Base-by-base conservation (phyloP, 2,113 vertebrate genomes). In the Gnathonemus longibarbis region DNA sequence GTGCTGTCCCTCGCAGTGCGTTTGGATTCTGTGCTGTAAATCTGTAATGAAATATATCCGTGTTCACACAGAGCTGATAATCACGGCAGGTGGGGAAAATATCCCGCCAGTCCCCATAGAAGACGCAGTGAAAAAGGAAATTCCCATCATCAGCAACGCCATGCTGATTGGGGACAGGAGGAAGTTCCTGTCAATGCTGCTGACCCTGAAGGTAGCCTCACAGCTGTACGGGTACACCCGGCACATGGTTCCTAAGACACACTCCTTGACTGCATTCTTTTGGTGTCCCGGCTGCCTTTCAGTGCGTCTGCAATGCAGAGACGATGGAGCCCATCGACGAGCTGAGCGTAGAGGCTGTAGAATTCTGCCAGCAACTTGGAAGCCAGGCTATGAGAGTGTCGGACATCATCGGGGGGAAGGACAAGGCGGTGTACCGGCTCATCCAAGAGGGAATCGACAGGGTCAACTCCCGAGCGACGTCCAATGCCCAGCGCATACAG, bases 21-120 rank as follows among this genome's bases (percentile, higher is more conserved):
- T 11, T 48, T 10, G 24, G 19, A 13, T 48, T 46, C 3, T 85
- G 83, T 88, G 35, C 52, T 53, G 58, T 66, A 66, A 27, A 2
- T 77, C 31, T 87, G 45, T 11, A 48, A 53, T 49, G 48, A 56
- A 56, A 88, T 88, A 87, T 91, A 3, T 90, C 15, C 56, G 42
- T 89, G 83, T 84, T 9, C 89, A 84, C 91, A 70, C 93, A 98
- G 97, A 98, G 92, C 90, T 98, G 31, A 96, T 98, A 91, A 97
- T 98, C 93, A 98, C 97, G 0, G 96, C 97, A 0, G 97, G 97
- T 9, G 97, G 97, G 84, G 97, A 98, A 93, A 98, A 97, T 0
- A 91, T 98, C 58, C 95, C 97, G 24, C 97, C 97, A 0, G 77
- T 97, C 90, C 96, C 95, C 46, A 96, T 96, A 0, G 97, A 98